Conservation (phyloP, 2,797 vertebrate species). For the Onychomys torridus region DNA sequence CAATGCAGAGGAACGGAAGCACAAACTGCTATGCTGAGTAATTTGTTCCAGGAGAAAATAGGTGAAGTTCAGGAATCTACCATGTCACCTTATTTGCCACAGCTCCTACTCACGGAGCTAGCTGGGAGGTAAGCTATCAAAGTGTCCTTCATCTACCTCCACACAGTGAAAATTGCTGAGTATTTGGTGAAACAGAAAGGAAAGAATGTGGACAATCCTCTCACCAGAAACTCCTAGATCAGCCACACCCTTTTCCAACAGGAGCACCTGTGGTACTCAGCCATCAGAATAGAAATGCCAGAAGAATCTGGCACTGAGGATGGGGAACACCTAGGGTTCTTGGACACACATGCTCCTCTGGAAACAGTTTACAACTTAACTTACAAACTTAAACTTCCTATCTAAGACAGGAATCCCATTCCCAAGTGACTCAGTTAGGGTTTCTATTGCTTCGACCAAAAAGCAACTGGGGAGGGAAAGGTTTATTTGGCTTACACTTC, state of each 20-base stretch:
- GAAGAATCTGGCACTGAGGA: background rate
- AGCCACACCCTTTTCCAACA: background rate
- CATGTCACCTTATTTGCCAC: background rate
- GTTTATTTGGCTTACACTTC: background rate
- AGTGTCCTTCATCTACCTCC: background rate
- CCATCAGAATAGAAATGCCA: background rate
- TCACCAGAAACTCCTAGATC: background rate
- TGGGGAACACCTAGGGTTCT: background rate
- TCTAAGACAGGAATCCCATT: constrained; percentile 33
- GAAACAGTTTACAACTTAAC: constrained; percentile 30
- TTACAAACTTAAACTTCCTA: constrained; percentile 52
- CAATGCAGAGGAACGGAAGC: background rate
- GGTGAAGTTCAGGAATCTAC: background rate
- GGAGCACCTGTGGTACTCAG: background rate
- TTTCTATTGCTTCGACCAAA: background rate
- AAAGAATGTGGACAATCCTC: background rate
- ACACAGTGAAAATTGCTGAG: background rate
- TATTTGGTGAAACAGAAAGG: constrained; percentile 17
- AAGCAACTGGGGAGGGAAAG: background rate
- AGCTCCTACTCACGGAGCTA: background rate
- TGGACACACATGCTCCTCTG: background rate
- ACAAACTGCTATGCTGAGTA: background rate
- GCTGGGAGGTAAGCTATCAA: background rate
- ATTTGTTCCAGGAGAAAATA: background rate
- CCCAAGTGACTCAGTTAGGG: background rate